Percentiles rank a stretch among this genome's conserved stretches.
Conservation (phyloP, 1,140 invertebrate genomes). For the Drosophila truncata region DNA sequence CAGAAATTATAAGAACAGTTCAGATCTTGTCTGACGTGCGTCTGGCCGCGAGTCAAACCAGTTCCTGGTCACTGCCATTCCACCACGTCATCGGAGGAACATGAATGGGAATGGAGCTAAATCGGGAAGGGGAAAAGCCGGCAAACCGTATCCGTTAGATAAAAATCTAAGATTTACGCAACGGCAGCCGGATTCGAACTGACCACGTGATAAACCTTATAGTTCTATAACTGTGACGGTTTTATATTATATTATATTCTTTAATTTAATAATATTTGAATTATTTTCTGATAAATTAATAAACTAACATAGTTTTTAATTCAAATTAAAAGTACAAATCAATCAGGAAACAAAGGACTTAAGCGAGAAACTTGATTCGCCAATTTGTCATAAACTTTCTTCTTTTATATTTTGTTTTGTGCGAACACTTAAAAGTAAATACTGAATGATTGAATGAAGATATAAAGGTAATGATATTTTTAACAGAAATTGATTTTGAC, state of each 20-base stretch:
- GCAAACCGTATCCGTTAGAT: constrained; percentile 46
- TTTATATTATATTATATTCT: neutral
- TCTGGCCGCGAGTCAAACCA: constrained; percentile 68
- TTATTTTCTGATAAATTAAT: neutral
- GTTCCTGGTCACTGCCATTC: constrained; percentile 45
- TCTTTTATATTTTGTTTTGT: too few species aligned
- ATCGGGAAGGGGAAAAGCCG: constrained; percentile 52
- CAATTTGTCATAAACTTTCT: too few species aligned
- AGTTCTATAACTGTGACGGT: too few species aligned
- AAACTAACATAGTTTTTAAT: too few species aligned
- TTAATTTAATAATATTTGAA: neutral
- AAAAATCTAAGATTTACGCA: constrained; percentile 6
- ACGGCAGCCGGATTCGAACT: neutral
- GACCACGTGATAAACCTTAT: neutral
- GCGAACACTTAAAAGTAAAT: neutral
- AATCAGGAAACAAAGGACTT: constrained; percentile 6
- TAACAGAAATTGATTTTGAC: neutral
- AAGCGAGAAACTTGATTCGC: neutral
- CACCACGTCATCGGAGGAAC: constrained; percentile 53
- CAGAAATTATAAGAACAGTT: constrained; percentile 48
- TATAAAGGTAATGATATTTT: neutral
- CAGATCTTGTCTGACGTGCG: constrained; percentile 62
- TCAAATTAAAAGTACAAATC: too few species aligned
- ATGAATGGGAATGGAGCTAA: constrained; percentile 27
- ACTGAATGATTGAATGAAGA: constrained; percentile 57